Evolutionary conservation across 2,113 vertebrate genomes (phyloP), one percentile per base, ranked within the genome.

Genomic region (Euleptes europaea): DNA sequence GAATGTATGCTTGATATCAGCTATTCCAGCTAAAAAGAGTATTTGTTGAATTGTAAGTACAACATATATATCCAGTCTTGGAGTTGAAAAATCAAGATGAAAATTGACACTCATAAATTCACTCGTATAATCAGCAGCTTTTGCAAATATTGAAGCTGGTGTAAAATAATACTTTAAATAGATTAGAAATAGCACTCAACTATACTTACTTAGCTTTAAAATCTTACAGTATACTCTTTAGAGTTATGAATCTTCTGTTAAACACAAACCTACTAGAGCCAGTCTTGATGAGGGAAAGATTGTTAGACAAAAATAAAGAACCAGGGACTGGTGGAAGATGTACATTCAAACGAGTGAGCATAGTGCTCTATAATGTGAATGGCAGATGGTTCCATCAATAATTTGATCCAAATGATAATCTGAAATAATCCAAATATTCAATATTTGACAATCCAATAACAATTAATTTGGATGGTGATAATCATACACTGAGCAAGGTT

Each of bases 381-480:
- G 67, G 67, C 33, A 78, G 40, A 67, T 21, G 78, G 13, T 21
- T 81, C 26, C 49, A 60, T 82, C 87, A 70, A 21, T n/a, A 35
- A 84, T 90, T 88, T 90, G 88, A 44, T 17, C 9, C 0, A 17
- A 70, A 35, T 84, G 12, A 10, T 17, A 31, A 2, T 3, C 78
- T 76, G 54, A 35, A 40, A 0, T 78, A 63, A 49, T 85, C n/a
- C 76, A 42, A 65, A 6, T 57, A 75, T 65, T 74, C 49, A 80
- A 33, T 72, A 69, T 87, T 40, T 86, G 83, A 86, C 90, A 88
- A 88, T 82, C 73, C 3, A 82, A 81, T 90, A 77, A 13, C 73
- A 60, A 85, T 88, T 40, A 74, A 74, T 49, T 74, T 42, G 47
- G 3, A 14, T 15, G 31, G 12, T 74, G 73, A n/a, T 33, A 51